phyloP scores from a whole-genome alignment of 2,797 vertebrate genomes.

The Vireo griseus region DNA sequence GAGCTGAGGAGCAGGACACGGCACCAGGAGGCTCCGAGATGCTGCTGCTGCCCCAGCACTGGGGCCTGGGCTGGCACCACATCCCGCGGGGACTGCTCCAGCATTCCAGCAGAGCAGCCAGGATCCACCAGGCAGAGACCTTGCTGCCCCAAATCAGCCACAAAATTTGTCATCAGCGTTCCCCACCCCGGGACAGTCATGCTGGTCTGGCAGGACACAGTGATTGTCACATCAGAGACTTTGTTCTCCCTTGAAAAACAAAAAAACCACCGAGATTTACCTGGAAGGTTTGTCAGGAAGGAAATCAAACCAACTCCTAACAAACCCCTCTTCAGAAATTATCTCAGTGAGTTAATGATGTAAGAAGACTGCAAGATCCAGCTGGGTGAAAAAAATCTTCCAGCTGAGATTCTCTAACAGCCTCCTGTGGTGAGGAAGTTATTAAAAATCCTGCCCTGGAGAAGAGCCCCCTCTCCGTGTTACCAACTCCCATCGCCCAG shows the following conservation, averaged over 20 bases:
- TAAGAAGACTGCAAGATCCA: slow-evolving; percentile 26
- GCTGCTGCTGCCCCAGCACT: background rate
- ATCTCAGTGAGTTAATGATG: slow-evolving; percentile 25
- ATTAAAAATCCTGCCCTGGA: slow-evolving; percentile 28
- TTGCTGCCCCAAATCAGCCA: background rate
- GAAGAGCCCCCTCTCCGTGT: background rate
- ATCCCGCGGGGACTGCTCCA: accelerated
- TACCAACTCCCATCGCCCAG: background rate
- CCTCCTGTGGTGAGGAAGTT: slow-evolving; percentile 1
- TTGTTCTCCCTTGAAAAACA: background rate
- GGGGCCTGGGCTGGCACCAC: accelerated
- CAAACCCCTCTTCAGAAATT: slow-evolving; percentile 7
- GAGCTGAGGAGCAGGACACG: background rate
- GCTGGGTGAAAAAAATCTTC: slow-evolving; percentile 10
- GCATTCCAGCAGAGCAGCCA: accelerated
- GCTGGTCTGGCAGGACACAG: background rate
- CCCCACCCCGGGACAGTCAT: accelerated
- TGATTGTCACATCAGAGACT: background rate
- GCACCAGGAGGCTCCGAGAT: background rate
- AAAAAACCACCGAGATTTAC: background rate
- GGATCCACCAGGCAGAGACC: accelerated
- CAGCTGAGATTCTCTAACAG: slow-evolving; percentile 7
- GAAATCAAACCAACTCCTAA: background rate
- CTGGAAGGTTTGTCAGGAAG: slow-evolving; percentile 26
- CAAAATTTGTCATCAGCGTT: accelerated